These are phyloP conservation scores for Muntiacus reevesi DNA, from an alignment of 2,113 vertebrate species.

Conservation along the genomic window DNA sequence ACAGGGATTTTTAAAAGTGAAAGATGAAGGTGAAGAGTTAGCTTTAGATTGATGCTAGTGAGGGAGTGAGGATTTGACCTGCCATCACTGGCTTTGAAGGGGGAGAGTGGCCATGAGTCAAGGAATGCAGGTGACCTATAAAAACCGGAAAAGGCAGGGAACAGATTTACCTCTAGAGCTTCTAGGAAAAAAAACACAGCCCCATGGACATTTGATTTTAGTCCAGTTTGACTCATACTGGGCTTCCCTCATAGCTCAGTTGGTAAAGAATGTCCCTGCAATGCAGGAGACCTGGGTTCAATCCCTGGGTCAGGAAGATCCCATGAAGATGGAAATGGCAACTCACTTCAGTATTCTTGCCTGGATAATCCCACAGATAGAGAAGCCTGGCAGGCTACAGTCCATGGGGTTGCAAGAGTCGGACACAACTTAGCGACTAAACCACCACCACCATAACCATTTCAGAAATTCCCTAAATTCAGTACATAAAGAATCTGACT, in stretches of 20 bases:
- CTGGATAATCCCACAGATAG: neutral
- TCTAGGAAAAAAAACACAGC: neutral
- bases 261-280: neutral
- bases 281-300: neutral
- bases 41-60: neutral
- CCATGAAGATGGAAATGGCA: neutral
- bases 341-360: neutral
- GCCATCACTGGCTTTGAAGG: neutral
- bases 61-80: neutral
- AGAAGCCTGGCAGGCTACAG: neutral
- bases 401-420: neutral
- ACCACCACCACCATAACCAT: neutral
- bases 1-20: neutral
- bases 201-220: neutral
- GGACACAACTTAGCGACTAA: accelerated
- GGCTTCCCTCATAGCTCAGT: neutral
- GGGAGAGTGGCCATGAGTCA: neutral
- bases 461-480: neutral
- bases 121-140: neutral
- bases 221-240: neutral
- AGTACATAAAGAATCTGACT: neutral
- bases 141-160: neutral
- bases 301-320: neutral
- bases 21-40: neutral
- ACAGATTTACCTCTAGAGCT: neutral